A percentile compares a stretch with the other conserved stretches of the same genome.
phyloP scores from a whole-genome alignment of 2,888 invertebrate species.

The Homarus gammarus region DNA sequence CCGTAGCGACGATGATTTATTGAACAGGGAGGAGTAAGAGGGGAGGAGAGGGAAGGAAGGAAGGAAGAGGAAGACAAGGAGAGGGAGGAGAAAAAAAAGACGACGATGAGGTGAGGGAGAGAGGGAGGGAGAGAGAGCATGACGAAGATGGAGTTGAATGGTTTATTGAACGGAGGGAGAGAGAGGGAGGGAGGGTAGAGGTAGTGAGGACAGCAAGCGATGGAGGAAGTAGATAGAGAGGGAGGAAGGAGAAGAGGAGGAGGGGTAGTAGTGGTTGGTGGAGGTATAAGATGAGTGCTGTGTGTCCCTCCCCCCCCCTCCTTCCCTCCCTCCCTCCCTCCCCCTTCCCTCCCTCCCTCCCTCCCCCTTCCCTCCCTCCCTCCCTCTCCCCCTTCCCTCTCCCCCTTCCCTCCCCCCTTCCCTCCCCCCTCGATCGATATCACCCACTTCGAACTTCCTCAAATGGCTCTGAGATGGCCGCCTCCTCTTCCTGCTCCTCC shows the following conservation, averaged over 20 bases:
- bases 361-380: too few species aligned
- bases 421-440: background rate
- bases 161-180: background rate
- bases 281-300: too few species aligned
- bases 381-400: too few species aligned
- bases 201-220: background rate
- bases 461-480: background rate
- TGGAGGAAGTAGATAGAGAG: background rate
- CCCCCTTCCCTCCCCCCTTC: too few species aligned
- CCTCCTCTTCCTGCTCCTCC: background rate
- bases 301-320: too few species aligned
- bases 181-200: background rate
- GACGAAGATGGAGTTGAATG: too few species aligned
- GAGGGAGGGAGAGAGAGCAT: too few species aligned
- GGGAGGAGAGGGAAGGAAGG: background rate
- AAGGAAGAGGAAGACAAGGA: background rate
- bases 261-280: background rate
- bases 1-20: too few species aligned
- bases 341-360: too few species aligned
- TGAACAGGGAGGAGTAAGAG: too few species aligned
- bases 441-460: conserved; percentile 6
- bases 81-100: background rate
- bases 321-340: too few species aligned
- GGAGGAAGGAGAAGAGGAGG: background rate
- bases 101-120: too few species aligned